Evolutionary conservation across 2,113 vertebrate species (phyloP), one percentile per base, ranked within the genome.

Genomic region (Pelmatolapia mariae): DNA sequence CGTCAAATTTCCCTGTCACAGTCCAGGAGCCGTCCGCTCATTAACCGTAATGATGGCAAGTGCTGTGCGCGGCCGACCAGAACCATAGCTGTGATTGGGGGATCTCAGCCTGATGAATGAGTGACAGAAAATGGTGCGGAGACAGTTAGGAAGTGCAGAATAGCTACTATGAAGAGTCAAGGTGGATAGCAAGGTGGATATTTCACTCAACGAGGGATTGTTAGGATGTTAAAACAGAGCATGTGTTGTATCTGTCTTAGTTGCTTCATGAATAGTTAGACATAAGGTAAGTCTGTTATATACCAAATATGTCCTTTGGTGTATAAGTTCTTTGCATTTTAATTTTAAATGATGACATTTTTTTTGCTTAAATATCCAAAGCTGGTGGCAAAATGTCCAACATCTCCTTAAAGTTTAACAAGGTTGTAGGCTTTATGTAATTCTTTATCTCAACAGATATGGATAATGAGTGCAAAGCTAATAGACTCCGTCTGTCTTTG

Each of bases 41-140:
- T 96, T 96, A 95, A 87, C 92, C 47, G 33, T 91, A 90, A 94
- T 94, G 92, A 91, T 85, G 82, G 86, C 50, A 19, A 88, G 84
- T 36, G 89, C 85, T 85, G 84, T 81, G 91, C 13, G 15, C 91
- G 6, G 83, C 22, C 40, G 63, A 89, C 82, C 86, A 61, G 86
- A 94, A 91, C 89, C 78, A 15, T 4, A 11, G 63, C 93, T 92
- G 88, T 82, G 91, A 95, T 89, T 85, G 87, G 87, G 22, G 71
- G 52, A 91, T 73, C 86, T 83, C 52, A 5, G 63, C 43, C 80
- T 90, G 92, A 93, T 91, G 84, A 90, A 87, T 85, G 89, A 92
- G 86, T 92, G 92, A 91, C 87, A 89, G 68, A 81, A 80, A 61
- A 52, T 56, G 80, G 89, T 87, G 61, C 18, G 3, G 54, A 85